Evolutionary conservation across 2,888 invertebrate genomes (phyloP).

Genomic region (Macrosoma leucophasiata): DNA sequence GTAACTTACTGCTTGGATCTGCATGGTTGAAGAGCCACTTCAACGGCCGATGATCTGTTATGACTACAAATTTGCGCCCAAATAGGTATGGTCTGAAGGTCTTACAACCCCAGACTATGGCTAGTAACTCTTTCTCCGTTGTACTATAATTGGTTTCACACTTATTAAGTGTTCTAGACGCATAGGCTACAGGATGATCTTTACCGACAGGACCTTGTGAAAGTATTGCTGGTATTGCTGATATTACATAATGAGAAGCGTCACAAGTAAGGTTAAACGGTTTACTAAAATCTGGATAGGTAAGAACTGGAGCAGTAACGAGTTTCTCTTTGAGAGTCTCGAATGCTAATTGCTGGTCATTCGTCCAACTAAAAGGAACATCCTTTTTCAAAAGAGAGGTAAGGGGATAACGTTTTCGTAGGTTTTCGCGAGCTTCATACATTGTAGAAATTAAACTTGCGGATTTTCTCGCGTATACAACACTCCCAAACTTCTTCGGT

Average conservation of each 20-base stretch:
- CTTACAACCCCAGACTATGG: conserved; percentile 13
- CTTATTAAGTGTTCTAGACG: conserved; percentile 12
- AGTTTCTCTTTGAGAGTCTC: conserved; percentile 21
- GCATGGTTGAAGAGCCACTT: conserved; percentile 23
- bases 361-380: conserved; percentile 19
- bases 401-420: too few relatives aligned
- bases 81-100: conserved; percentile 15
- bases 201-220: conserved; percentile 27
- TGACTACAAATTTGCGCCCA: conserved; percentile 19
- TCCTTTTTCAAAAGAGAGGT: conserved; percentile 17
- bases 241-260: conserved; percentile 31
- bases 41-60: conserved; percentile 23
- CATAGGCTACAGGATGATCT: conserved; percentile 11
- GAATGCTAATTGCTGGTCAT: conserved; percentile 19
- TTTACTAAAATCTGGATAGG: conserved; percentile 37
- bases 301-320: conserved; percentile 29
- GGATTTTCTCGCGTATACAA: too few relatives aligned
- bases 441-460: too few relatives aligned
- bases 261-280: conserved; percentile 29
- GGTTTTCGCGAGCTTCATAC: too few relatives aligned
- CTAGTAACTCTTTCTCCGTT: conserved; percentile 18
- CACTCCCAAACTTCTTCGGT: too few relatives aligned
- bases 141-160: conserved; percentile 7
- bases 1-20: conserved; percentile 18
- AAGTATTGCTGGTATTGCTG: conserved; percentile 30